Evolutionary conservation across 2,113 vertebrate genomes (phyloP).

Genomic region (Dissostichus mawsoni): DNA sequence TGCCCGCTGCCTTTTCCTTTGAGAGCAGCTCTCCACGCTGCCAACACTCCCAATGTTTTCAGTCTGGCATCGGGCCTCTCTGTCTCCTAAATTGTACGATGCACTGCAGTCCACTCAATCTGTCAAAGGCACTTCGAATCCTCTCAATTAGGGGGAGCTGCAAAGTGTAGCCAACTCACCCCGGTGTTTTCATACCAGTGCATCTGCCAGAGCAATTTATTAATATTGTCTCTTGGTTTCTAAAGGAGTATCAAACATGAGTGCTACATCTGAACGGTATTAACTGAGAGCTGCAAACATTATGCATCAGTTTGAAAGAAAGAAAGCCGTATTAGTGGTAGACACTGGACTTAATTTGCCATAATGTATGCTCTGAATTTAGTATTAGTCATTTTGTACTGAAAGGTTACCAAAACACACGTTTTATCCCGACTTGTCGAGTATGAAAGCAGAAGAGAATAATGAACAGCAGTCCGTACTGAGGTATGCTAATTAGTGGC

Average conservation of each 20-base stretch:
- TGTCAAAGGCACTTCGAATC: constrained; percentile 47
- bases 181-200: constrained; percentile 40
- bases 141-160: constrained; percentile 59
- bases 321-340: no score
- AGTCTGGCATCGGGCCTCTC: constrained; percentile 41
- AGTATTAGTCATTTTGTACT: neutral
- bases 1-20: constrained; percentile 27
- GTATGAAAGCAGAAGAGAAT: constrained; percentile 2
- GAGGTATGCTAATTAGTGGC: constrained; percentile 1
- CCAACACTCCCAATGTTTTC: constrained; percentile 49
- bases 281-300: neutral
- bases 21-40: constrained; percentile 44
- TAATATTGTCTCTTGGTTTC: constrained; percentile 36
- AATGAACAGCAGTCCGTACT: neutral
- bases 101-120: constrained; percentile 55
- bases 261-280: neutral
- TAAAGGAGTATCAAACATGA: constrained; percentile 19
- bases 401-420: neutral
- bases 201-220: constrained; percentile 40
- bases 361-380: neutral
- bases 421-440: neutral
- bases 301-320: neutral
- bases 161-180: constrained; percentile 47
- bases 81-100: constrained; percentile 32
- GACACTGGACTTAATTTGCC: accelerated